Percentiles rank a stretch among this genome's conserved stretches.
Evolutionary conservation across 2,797 vertebrate species (phyloP).

Genomic region (Percopsis omiscomaycus): DNA sequence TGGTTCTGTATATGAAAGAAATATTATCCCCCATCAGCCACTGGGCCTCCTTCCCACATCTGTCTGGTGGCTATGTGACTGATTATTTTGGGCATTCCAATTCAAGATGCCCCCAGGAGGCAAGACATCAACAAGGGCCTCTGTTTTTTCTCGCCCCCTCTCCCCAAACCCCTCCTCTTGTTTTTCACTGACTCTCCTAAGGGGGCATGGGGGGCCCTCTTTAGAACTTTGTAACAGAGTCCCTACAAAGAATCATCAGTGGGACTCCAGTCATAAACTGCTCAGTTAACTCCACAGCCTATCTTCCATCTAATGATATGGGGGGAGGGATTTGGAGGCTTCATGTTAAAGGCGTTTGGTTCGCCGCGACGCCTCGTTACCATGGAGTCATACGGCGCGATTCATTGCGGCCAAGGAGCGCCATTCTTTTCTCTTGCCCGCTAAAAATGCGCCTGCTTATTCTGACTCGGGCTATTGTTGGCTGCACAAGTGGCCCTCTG

Average conservation of each 20-base stretch:
- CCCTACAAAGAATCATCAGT: conserved; percentile 79
- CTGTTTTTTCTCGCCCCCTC: conserved; percentile 52
- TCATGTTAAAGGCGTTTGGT: conserved; percentile 56
- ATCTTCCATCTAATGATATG: conserved; percentile 73
- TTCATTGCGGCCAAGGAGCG: conserved; percentile 68
- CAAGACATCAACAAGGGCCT: conserved; percentile 70
- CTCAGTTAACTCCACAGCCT: conserved; percentile 72
- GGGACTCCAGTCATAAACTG: conserved; percentile 72
- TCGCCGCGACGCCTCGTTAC: conserved; percentile 71
- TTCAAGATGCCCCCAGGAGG: conserved; percentile 74
- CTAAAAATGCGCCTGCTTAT: conserved; percentile 63
- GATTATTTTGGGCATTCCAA: conserved; percentile 74
- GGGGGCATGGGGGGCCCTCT: conserved; percentile 66
- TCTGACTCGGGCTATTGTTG: conserved; percentile 81
- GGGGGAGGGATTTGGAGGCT: conserved; percentile 31
- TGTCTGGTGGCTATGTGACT: conserved; percentile 72
- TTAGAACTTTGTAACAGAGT: conserved; percentile 54
- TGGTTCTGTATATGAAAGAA: conserved; percentile 72
- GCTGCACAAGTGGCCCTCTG: conserved; percentile 81
- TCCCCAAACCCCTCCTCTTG: conserved; percentile 34
- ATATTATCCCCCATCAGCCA: conserved; percentile 70
- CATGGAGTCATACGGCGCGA: conserved; percentile 77
- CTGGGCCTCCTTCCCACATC: conserved; percentile 70
- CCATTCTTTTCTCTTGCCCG: conserved; percentile 72
- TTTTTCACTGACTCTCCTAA: conserved; percentile 60